Conservation (phyloP, 2,113 vertebrate species). For the Protobothrops mucrosquamatus region DNA sequence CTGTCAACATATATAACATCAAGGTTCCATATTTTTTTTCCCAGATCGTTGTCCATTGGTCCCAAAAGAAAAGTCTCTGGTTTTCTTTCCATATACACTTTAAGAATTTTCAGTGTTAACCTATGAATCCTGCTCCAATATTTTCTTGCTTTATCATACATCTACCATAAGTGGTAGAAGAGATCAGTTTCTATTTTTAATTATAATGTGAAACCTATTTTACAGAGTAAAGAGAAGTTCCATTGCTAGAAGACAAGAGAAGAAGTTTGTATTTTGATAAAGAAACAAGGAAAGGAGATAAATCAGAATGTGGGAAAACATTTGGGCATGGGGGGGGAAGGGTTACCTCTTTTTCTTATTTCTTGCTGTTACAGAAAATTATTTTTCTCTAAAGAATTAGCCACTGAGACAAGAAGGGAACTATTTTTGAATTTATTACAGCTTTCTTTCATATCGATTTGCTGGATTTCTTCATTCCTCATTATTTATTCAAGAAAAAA, state of each 20-base stretch:
- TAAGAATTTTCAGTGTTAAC: no score
- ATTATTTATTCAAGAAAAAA: neutral
- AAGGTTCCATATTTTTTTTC: no score
- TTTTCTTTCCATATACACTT: no score
- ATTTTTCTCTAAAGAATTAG: neutral
- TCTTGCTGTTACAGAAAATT: neutral
- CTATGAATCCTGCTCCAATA: no score
- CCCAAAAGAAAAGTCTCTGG: no score
- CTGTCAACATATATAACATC: no score
- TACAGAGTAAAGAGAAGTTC: neutral
- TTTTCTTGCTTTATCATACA: no score
- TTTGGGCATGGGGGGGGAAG: neutral
- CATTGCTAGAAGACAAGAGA: neutral
- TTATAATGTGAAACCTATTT: neutral
- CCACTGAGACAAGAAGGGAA: neutral
- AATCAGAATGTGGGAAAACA: neutral
- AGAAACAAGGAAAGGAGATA: neutral
- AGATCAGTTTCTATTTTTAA: neutral
- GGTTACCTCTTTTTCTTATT: neutral
- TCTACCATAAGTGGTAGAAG: no score
- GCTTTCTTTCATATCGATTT: neutral
- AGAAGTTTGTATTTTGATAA: neutral
- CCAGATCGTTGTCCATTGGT: no score
- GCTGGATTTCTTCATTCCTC: neutral
- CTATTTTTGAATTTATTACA: neutral